Evolutionary conservation across 1,140 invertebrate genomes (phyloP).

Genomic region (Ceratina calcarata): DNA sequence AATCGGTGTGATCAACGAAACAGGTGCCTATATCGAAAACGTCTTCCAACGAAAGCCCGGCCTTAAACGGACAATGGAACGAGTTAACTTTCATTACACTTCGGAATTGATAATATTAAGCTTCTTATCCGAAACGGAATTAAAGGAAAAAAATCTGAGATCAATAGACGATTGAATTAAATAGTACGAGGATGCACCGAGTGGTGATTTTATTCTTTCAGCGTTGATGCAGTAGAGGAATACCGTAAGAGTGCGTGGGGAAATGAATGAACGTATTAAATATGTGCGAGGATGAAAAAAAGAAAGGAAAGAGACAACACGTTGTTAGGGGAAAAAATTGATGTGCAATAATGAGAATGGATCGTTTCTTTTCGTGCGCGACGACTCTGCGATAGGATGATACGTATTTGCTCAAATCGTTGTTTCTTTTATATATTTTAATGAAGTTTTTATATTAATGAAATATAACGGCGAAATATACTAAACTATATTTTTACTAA

Average conservation of each 20-base stretch:
- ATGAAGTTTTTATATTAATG: slow-evolving; percentile 73
- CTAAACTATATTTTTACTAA: slow-evolving; percentile 78
- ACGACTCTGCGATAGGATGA: slow-evolving; percentile 66
- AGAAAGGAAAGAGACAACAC: slow-evolving; percentile 36
- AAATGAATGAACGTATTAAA: slow-evolving; percentile 25
- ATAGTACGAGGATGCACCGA: not conserved
- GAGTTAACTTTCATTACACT: slow-evolving; percentile 1
- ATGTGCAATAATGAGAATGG: slow-evolving; percentile 76
- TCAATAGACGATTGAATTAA: not conserved
- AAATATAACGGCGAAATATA: slow-evolving; percentile 70
- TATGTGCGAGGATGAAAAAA: too few species aligned
- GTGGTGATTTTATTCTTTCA: not conserved
- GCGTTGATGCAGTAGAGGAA: too few species aligned
- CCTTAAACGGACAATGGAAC: slow-evolving; percentile 10
- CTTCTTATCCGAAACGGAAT: slow-evolving; percentile 26
- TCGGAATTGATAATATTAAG: not conserved
- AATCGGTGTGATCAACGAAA: slow-evolving; percentile 32
- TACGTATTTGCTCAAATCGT: slow-evolving; percentile 78
- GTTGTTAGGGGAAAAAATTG: slow-evolving; percentile 65
- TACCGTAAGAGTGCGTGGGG: not conserved
- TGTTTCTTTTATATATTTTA: slow-evolving; percentile 79
- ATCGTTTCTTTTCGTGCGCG: slow-evolving; percentile 64
- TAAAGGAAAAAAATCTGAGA: not conserved
- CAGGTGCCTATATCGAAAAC: slow-evolving; percentile 54
- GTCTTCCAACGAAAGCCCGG: slow-evolving; percentile 54